phyloP scores from a whole-genome alignment of 2,797 vertebrate species.

The Ptychobarbus kaznakovi region DNA sequence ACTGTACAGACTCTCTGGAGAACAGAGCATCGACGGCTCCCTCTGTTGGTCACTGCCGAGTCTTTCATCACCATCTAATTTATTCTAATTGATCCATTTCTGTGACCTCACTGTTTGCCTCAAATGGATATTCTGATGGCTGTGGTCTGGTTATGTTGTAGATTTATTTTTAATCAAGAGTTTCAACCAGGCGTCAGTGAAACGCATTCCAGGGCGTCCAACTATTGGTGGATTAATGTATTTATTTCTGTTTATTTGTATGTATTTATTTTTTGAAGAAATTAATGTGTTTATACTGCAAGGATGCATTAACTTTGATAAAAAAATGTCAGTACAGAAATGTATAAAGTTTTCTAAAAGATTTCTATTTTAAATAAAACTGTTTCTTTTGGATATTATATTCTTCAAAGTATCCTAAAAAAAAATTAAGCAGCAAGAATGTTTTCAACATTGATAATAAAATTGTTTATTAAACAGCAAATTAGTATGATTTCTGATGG shows the following conservation, averaged over 20 bases:
- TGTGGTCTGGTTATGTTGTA: not conserved
- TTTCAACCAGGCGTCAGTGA: not conserved
- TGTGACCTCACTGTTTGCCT: not conserved
- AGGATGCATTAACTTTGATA: not conserved
- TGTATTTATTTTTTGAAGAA: not conserved
- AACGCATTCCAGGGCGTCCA: not conserved
- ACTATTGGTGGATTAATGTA: no score
- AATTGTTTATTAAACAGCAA: not conserved
- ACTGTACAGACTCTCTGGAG: not conserved
- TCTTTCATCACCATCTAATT: not conserved
- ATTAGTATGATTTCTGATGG: no score
- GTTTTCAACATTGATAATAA: not conserved
- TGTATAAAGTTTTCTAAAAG: not conserved
- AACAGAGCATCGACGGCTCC: not conserved
- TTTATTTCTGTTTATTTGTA: no score
- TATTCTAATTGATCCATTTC: not conserved
- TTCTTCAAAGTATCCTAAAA: not conserved
- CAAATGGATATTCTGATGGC: not conserved
- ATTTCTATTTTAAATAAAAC: not conserved
- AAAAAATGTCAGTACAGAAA: not conserved
- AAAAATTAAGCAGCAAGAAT: not conserved
- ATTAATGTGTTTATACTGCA: not conserved
- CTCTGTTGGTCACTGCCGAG: conserved; percentile 10
- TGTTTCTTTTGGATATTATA: not conserved
- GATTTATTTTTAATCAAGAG: not conserved